Conservation (phyloP, 2,797 vertebrate species). For the Thripadectes ignobilis region DNA sequence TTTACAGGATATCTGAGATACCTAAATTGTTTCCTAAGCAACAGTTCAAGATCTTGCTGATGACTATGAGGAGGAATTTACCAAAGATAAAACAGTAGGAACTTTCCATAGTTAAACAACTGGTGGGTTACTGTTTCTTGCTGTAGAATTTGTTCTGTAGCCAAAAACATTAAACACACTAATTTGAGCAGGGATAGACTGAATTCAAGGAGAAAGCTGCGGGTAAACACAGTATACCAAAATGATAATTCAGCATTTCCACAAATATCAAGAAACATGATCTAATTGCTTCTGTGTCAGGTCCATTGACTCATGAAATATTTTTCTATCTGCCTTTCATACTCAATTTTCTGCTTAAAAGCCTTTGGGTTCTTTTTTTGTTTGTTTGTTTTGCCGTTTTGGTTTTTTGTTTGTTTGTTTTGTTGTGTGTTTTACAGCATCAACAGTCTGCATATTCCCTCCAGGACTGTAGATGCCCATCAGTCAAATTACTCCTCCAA, state of each 20-base stretch:
- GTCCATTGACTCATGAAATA: not conserved
- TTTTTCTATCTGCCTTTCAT: not conserved
- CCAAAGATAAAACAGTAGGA: not conserved
- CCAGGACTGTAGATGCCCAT: not conserved
- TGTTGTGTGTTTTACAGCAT: not conserved
- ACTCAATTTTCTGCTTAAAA: not conserved
- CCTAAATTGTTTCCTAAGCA: not conserved
- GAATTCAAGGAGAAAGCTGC: not conserved
- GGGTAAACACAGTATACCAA: not conserved
- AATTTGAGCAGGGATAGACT: not conserved
- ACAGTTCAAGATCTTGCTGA: not conserved
- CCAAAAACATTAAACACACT: not conserved
- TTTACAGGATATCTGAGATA: not conserved
- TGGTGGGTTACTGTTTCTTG: not conserved
- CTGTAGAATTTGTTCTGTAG: not conserved
- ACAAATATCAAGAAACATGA: not conserved
- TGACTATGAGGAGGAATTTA: not conserved
- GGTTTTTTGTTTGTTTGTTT: not conserved
- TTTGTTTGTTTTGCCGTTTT: not conserved
- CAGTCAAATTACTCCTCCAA: not conserved
- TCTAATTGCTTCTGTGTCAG: not conserved
- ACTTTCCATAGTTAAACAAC: not conserved
- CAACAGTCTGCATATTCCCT: not conserved
- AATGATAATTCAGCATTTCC: not conserved
- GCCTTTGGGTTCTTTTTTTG: not conserved